Evolutionary conservation across 2,113 vertebrate genomes (phyloP), one percentile per base, ranked within the genome.

Genomic region (Perca flavescens): DNA sequence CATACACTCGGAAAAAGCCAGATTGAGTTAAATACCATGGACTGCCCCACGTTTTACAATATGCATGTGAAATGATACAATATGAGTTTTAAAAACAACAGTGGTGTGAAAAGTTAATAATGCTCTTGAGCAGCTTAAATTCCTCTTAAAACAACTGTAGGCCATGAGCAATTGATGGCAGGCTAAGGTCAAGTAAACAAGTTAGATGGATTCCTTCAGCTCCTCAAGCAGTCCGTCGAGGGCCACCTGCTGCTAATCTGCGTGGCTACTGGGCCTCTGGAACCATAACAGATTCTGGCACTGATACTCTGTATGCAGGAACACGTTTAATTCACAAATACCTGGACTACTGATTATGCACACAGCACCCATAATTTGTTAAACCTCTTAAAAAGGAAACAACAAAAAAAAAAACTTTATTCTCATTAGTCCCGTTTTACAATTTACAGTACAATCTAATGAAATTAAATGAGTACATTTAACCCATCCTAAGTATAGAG

Each of bases 121-220:
- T 4, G 62, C 43, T 79, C 5, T 0, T 1, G 50, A 36, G 43
- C 57, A 78, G 73, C 81, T 85, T 69, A 11, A 50, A 63, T 91
- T 87, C 36, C 85, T 84, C 49, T 53, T 21, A 40, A 88, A 93
- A 89, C 87, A 80, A 50, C 73, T 81, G 62, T 19, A 57, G 73
- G 63, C 77, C 52, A 25, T 62, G 66, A 85, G 56, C 74, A 52
- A 74, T 63, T 71, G 64, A 83, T 79, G 66, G 77, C 69, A 54
- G 87, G 57, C 47, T 43, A 46, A 66, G 85, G 85, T 88, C 81
- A 84, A 71, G 76, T 74, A 81, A 92, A 87, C 90, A 90, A 69
- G 76, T 75, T 64, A 77, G 56, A 62, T 71, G 79, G 83, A 86
- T 74, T 79, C 70, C 64, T 66, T 67, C 25, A 4, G 63, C 73